Evolutionary conservation across 2,113 vertebrate genomes (phyloP), one percentile per base, ranked within the genome.

Genomic region (Geococcyx californianus): DNA sequence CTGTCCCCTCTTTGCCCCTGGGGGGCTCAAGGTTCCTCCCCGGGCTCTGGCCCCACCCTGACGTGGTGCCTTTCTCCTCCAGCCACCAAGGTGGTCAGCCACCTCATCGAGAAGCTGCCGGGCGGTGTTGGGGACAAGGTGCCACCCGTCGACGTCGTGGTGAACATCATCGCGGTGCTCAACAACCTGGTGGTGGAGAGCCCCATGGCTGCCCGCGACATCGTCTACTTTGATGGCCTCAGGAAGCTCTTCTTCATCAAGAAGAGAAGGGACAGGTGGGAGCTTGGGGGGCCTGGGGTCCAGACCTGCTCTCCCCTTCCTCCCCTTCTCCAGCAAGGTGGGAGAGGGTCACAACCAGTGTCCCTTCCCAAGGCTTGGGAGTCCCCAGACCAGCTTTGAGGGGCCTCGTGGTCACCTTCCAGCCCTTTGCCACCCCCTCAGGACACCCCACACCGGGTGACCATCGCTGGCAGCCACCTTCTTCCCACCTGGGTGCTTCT

Each of bases 181-280:
- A 99, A 99, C 95, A 98, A 99, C 95, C 97, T 99, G 96, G 99
- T 99, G 74, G 98, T 98, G 84, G 98, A 98, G 90, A 99, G 99
- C 38, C 98, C 98, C 33, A 72, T 99, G 15, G 99, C 99, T 0
- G 99, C 99, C 55, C 98, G 99, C 0, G 99, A 99, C 93, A 97
- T 99, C 12, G 97, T 98, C n/a, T 99, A 98, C 97, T 99, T 99
- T 1, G 98, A 99, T 2, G 99, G 99, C 56, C 96, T 99, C n/a
- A 98, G 97, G 36, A 99, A 99, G 91, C 98, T 99, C 64, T 95
- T 99, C 96, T 99, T 98, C 97, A 98, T 99, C 97, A 99, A 99
- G 97, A 98, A 97, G 33, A 98, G 98, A 49, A 98, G 98, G 36
- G 99, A 99, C 91, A 98, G 98, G 99, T 99, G 69, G 59, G 96